Conservation (phyloP, 2,113 vertebrate genomes). For the Trichechus manatus region DNA sequence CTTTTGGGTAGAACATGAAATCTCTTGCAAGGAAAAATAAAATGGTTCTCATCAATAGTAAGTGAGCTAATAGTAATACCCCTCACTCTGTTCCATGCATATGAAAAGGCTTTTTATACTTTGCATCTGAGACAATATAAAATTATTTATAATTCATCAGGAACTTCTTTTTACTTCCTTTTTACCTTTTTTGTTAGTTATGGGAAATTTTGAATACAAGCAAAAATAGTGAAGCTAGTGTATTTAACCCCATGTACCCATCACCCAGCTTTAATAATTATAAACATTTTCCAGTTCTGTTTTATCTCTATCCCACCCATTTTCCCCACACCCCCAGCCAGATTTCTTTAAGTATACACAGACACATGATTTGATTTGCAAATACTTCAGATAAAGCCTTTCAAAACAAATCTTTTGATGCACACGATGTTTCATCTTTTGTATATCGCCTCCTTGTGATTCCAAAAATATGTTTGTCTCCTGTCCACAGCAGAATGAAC, state of each 20-base stretch:
- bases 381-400: conserved; percentile 3
- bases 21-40: conserved; percentile 2
- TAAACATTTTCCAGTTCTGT: not conserved
- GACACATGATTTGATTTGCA: not conserved
- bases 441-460: not conserved
- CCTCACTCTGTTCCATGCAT: not conserved
- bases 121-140: not conserved
- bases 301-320: not conserved
- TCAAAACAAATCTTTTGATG: not conserved
- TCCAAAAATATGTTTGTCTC: conserved; percentile 12
- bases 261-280: not conserved
- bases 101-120: not conserved
- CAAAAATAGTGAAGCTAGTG: not conserved
- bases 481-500: conserved; percentile 15
- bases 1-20: conserved; percentile 40
- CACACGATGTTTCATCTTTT: not conserved
- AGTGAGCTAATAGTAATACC: not conserved
- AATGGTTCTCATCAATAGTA: not conserved
- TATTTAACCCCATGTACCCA: not conserved
- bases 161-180: conserved; percentile 11
- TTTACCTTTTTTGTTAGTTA: not conserved
- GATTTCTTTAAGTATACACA: not conserved
- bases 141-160: not conserved
- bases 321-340: not conserved
- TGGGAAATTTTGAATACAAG: not conserved